A percentile compares a stretch with the other conserved stretches of the same genome.
These are phyloP conservation scores for Arenicola marina DNA, from an alignment of 2,888 invertebrate genomes.

Conservation along the genomic window DNA sequence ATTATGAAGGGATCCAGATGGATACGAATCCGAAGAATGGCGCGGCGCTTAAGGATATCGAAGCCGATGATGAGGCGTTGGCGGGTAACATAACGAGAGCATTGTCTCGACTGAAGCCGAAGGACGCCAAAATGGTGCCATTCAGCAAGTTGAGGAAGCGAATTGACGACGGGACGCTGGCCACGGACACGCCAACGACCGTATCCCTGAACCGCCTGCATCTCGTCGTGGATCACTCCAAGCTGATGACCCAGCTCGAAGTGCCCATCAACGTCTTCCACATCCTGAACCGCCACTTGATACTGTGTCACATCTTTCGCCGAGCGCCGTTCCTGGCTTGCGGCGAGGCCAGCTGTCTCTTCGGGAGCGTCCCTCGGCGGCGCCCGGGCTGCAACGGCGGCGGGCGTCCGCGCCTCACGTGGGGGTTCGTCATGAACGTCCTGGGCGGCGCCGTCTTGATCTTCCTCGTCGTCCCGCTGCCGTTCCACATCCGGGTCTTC, in stretches of 20 bases:
- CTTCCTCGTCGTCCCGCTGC: neutral
- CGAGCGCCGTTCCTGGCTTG: neutral
- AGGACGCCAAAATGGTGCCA: slow-evolving; percentile 20
- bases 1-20: no score
- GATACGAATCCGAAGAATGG: slow-evolving; percentile 26
- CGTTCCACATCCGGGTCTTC: slow-evolving; percentile 2
- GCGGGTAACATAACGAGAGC: no score
- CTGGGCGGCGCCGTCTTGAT: neutral
- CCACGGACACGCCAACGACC: slow-evolving; percentile 25
- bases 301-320: neutral
- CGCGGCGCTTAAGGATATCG: slow-evolving; percentile 18
- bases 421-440: neutral
- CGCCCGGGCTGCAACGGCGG: slow-evolving; percentile 23
- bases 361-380: neutral
- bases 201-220: neutral
- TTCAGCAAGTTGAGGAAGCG: neutral
- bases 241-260: neutral
- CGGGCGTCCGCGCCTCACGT: slow-evolving; percentile 23
- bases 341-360: neutral
- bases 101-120: neutral
- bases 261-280: neutral
- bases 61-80: neutral
- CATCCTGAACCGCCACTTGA: neutral
- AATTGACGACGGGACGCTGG: slow-evolving; percentile 5
- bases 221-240: neutral